Evolutionary conservation across 2,113 vertebrate genomes (phyloP), one percentile per base, ranked within the genome.

Genomic region (Choloepus hoffmanni): DNA sequence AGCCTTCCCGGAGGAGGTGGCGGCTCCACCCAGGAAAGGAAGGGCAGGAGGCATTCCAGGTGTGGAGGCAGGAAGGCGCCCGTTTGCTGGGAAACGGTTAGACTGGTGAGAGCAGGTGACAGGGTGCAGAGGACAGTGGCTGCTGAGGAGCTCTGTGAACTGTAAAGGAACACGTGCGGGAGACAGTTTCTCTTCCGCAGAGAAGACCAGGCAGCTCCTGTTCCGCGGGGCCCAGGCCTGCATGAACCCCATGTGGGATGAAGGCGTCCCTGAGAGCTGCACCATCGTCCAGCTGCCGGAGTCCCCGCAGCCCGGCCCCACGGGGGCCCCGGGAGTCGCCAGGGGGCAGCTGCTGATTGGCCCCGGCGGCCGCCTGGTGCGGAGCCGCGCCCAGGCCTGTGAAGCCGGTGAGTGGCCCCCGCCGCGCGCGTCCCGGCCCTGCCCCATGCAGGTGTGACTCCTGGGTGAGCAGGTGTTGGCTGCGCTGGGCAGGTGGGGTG

Each of bases 341-440:
- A 97, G 85, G 0, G 98, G 98, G 28, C 99, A 99, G 91, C 98
- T 98, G 92, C 96, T 98, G 89, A 99, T 99, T 24, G 98, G 98
- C 62, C 98, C 96, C 0, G 98, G 98, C 33, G 98, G 98, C 70
- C 98, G 96, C 2, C 97, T 99, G 95, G 97, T 92, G 55, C 83
- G 97, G 92, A 90, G 96, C 92, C 79, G 65, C 0, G 72, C 94
- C 0, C 94, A 93, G 45, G 58, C 93, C 81, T 4, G 40, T 0
- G 97, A 97, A n/a, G 89, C 91, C 3, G 98, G 98, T 98, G 96
- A 97, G 98, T 95, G 92, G 19, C 7, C 0, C 19, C 21, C 6
- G 1, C 21, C 5, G 3, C 19, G 36, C 11, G 0, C 60, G 30
- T 19, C 33, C 76, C 23, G 21, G 55, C 50, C 10, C 0, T 19